Percentiles rank a stretch among this genome's conserved stretches.
Evolutionary conservation across 2,797 vertebrate genomes (phyloP).

Genomic region (Moxostoma hubbsi): DNA sequence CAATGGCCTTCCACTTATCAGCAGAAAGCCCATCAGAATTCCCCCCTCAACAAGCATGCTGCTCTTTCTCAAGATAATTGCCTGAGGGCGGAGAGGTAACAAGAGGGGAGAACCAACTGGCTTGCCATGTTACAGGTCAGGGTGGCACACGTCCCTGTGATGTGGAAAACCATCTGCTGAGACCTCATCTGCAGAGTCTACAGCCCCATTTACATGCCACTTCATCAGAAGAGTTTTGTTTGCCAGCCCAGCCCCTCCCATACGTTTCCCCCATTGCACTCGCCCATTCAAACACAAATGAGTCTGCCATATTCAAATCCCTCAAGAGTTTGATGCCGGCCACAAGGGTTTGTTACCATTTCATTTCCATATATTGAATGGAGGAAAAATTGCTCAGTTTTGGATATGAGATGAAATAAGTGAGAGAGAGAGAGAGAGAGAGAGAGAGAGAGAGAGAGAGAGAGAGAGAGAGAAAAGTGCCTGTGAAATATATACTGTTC

Average conservation of each 20-base stretch:
- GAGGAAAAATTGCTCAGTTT: conserved; percentile 43
- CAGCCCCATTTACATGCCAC: conserved; percentile 38
- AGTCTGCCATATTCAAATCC: conserved; percentile 25
- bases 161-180: conserved; percentile 47
- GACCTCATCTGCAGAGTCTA: conserved; percentile 31
- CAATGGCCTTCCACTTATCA: conserved; percentile 43
- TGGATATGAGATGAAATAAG: conserved; percentile 38
- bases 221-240: conserved; percentile 34
- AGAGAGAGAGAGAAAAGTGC: neutral
- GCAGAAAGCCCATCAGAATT: conserved; percentile 62
- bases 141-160: conserved; percentile 28
- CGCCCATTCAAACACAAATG: conserved; percentile 51
- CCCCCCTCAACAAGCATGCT: conserved; percentile 58
- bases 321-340: conserved; percentile 2
- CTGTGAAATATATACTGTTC: conserved; percentile 12
- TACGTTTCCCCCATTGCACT: conserved; percentile 8
- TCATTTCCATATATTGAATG: conserved; percentile 52
- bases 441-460: conserved; percentile 8
- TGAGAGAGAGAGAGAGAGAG: conserved; percentile 8
- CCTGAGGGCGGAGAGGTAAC: conserved; percentile 27
- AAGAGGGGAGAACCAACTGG: conserved; percentile 11
- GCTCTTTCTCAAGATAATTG: conserved; percentile 76
- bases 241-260: conserved; percentile 34
- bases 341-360: conserved; percentile 42
- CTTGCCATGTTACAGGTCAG: conserved; percentile 25